Base-by-base conservation (phyloP, 2,797 vertebrate genomes). In the Sebastes steindachneri region DNA sequence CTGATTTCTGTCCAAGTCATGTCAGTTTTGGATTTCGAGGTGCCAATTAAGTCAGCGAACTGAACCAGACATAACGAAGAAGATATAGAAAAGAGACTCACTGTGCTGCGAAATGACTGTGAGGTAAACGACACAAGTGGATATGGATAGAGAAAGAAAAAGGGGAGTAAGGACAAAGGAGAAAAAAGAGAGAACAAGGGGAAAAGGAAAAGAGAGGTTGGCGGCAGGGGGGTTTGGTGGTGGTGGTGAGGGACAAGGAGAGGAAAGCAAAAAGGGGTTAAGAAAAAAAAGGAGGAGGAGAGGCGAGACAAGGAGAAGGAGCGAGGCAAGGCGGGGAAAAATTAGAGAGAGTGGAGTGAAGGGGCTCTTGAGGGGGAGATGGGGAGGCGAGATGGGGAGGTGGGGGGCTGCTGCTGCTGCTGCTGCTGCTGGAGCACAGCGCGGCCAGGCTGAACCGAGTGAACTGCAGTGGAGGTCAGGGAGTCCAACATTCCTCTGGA, bases 401-500 rank as follows among this genome's bases (percentile, higher is more conserved):
- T 4, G 10, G 33, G 33, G 67, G 10, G 35, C 35, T 14, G 35
- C 35, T 37, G 37, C 37, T 41, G 37, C 37, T 84, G 87, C 68
- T 86, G 87, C 81, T 86, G 91, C 64, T 91, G 93, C 86, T 75
- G 86, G 93, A 94, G 91, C 92, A 92, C 90, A 93, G 92, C 82
- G 75, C 92, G 93, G 95, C 95, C 94, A 95, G 89, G 95, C 89
- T 96, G 96, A 96, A 96, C 96, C 88, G 92, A 94, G 84, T 96
- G 95, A 96, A 96, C 96, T 94, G 92, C 93, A 92, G 93, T 77
- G 85, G 92, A 95, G 96, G 95, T 96, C 96, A 96, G 91, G 82
- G 95, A 95, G 96, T 96, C 95, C 95, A 96, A 95, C 95, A 96
- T 96, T 96, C 96, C 96, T 95, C 94, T 95, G 95, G 95, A 95